phyloP scores from a whole-genome alignment of 2,113 vertebrate species.

The Abramis brama region DNA sequence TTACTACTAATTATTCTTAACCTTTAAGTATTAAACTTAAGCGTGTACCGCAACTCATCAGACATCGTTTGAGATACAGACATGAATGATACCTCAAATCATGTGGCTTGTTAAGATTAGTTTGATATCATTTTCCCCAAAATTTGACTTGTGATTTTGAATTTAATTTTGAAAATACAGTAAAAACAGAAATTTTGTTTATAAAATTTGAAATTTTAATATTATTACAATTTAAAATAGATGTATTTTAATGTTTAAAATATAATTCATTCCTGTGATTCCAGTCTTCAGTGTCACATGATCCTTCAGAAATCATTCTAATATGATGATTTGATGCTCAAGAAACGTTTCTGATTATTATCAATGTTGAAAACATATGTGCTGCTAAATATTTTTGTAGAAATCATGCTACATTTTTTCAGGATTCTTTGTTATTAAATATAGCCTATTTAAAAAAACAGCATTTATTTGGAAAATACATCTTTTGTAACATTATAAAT shows the following conservation, averaged over 20 bases:
- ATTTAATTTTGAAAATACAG: neutral
- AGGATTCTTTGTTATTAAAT: neutral
- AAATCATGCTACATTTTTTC: too few species aligned
- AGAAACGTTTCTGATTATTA: neutral
- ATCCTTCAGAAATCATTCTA: neutral
- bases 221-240: neutral
- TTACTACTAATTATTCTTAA: neutral
- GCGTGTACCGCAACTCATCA: neutral
- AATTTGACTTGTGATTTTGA: neutral
- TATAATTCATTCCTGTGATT: neutral
- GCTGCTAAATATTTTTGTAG: neutral
- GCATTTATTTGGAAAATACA: neutral
- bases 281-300: neutral
- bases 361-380: neutral
- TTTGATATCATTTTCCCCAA: neutral
- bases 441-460: neutral
- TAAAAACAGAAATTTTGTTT: neutral
- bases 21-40: neutral
- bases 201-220: neutral
- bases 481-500: neutral
- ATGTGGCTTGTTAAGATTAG: neutral
- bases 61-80: neutral
- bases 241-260: too few species aligned
- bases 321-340: neutral
- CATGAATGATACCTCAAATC: neutral